A percentile compares a stretch with the other conserved stretches of the same genome.
Conservation (phyloP, 2,888 invertebrate genomes). For the Acleris literana region DNA sequence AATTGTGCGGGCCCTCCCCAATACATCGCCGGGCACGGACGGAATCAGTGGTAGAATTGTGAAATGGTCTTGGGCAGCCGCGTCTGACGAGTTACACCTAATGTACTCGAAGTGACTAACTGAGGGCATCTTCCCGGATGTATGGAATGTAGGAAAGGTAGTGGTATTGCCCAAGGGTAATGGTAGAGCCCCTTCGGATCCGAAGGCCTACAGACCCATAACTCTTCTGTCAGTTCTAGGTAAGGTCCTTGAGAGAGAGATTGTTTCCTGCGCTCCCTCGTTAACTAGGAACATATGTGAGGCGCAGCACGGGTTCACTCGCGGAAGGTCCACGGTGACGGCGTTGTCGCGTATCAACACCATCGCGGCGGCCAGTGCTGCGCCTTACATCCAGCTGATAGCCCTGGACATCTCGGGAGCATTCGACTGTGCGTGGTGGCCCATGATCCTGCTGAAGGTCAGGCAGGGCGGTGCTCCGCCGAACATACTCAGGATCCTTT, state of each 20-base stretch:
- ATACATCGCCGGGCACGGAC: conserved; percentile 48
- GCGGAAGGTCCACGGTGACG: conserved; percentile 41
- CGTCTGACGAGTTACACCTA: conserved; percentile 29
- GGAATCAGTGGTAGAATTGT: conserved; percentile 44
- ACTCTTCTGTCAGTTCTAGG: conserved; percentile 45
- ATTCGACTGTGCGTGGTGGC: conserved; percentile 53
- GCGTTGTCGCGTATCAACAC: background rate
- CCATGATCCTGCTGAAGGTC: conserved; percentile 47
- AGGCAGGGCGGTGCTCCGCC: conserved; percentile 42
- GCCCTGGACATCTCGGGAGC: conserved; percentile 49
- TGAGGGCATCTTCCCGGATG: conserved; percentile 33
- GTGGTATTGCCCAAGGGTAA: conserved; percentile 36
- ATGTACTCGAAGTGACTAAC: conserved; percentile 38
- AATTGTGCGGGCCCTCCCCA: conserved; percentile 29
- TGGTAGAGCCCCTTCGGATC: conserved; percentile 15
- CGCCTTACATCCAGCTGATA: conserved; percentile 15
- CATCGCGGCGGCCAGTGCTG: background rate
- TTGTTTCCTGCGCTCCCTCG: conserved; percentile 39
- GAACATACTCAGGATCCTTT: conserved; percentile 44
- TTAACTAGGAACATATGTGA: conserved; percentile 31
- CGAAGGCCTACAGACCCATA: conserved; percentile 22
- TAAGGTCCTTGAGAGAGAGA: conserved; percentile 46
- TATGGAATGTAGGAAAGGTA: conserved; percentile 36
- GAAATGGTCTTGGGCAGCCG: conserved; percentile 38
- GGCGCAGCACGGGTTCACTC: conserved; percentile 49